Conservation (phyloP, 2,113 vertebrate species). For the Tragelaphus imberbis region DNA sequence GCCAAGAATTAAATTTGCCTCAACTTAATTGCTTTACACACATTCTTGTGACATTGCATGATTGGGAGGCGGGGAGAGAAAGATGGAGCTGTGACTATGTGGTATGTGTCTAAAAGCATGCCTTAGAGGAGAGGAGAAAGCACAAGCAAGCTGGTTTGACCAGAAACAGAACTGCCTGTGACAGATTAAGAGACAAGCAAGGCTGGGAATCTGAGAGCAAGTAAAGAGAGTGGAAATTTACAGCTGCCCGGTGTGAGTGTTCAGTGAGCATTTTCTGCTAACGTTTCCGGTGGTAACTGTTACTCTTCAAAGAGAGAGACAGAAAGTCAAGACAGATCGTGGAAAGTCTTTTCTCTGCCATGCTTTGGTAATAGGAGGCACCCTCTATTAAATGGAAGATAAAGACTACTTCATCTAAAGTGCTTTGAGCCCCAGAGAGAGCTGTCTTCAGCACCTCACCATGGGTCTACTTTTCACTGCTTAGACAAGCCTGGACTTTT, state of each 20-base stretch:
- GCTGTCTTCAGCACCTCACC: slow-evolving; percentile 81
- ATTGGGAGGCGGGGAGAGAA: slow-evolving; percentile 54
- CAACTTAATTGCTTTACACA: slow-evolving; percentile 74
- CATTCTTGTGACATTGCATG: slow-evolving; percentile 83
- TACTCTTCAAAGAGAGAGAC: slow-evolving; percentile 47
- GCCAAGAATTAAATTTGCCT: slow-evolving; percentile 69
- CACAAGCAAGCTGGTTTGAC: slow-evolving; percentile 75
- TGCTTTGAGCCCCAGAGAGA: slow-evolving; percentile 61
- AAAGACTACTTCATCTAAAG: slow-evolving; percentile 30
- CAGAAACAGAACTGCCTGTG: slow-evolving; percentile 76
- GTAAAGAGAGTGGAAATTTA: slow-evolving; percentile 85
- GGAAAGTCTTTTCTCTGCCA: slow-evolving; percentile 47
- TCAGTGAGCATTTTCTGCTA: slow-evolving; percentile 69
- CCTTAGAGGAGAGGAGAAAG: slow-evolving; percentile 51
- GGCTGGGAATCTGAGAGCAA: slow-evolving; percentile 67
- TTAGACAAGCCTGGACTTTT: slow-evolving; percentile 65
- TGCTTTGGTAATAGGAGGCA: background rate
- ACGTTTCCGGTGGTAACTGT: slow-evolving; percentile 67
- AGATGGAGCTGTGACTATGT: slow-evolving; percentile 30
- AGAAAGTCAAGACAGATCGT: slow-evolving; percentile 42
- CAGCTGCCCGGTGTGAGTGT: slow-evolving; percentile 72
- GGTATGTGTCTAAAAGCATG: slow-evolving; percentile 46
- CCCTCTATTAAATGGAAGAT: slow-evolving; percentile 59
- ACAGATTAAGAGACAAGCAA: slow-evolving; percentile 71
- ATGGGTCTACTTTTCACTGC: slow-evolving; percentile 68